Evolutionary conservation across 2,797 vertebrate genomes (phyloP), one percentile per base, ranked within the genome.

Genomic region (Nyctalus aviator): DNA sequence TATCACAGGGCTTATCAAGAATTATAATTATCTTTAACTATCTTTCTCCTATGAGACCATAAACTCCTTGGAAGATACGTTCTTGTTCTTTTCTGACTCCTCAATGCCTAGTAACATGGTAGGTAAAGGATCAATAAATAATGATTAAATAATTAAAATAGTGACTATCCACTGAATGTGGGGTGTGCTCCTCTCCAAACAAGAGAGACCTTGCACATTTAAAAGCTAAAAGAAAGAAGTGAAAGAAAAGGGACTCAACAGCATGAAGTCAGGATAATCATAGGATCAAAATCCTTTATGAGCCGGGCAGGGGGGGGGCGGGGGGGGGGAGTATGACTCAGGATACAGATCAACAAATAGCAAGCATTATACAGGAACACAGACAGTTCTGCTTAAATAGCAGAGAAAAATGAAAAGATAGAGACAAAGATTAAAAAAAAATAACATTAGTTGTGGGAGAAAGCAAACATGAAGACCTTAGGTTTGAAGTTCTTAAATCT

Each of bases 11-110:
- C 14, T 78, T 90, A 59, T 44, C 91, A 23, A 78, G 7, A 88
- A 64, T 21, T 94, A 14, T 72, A 84, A 90, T 50, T 83, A 76
- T 84, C 57, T 94, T 78, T 85, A 78, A 27, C 88, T 46, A 82
- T 37, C 73, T 50, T 66, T 57, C 57, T 84, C 32, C 35, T 37
- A 9, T 3, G 15, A 91, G 50, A 78, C 44, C 57, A 66, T 55
- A 15, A 91, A 53, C 23, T 89, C 53, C 46, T 76, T 55, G 32
- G 76, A 91, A 79, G 46, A 87, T 84, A 55, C 6, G 32, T 84
- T 64, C 44, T 73, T 59, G 17, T 25, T 92, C 62, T 76, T 82
- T 81, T 75, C 41, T 85, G 27, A 48, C 57, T 75, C 57, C 44
- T 12, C n/a, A 89, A 66, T 68, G 37, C 35, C 75, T 82, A 85